phyloP scores from a whole-genome alignment of 2,888 invertebrate genomes.

The Pseudococcus viburni region DNA sequence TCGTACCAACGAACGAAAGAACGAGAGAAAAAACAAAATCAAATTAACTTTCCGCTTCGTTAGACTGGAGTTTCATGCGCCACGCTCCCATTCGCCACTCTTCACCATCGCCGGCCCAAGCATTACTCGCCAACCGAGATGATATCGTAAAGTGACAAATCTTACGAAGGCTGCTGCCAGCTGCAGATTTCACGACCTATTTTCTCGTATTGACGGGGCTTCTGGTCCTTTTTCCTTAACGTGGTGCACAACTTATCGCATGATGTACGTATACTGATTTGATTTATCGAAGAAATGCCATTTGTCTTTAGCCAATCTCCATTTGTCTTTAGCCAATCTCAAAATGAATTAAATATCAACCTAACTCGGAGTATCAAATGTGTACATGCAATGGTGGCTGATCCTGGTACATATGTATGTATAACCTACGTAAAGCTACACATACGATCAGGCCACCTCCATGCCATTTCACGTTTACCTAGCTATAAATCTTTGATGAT shows the following conservation, averaged over 20 bases:
- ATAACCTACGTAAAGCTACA: not conserved
- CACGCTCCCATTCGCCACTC: not conserved
- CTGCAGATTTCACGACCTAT: conserved; percentile 3
- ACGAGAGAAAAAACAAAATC: not conserved
- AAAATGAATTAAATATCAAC: not conserved
- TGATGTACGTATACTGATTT: too few species aligned
- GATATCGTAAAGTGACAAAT: conserved; percentile 13
- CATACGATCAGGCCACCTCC: not conserved
- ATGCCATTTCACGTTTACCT: not conserved
- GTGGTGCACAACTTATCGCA: not conserved
- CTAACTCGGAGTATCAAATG: not conserved
- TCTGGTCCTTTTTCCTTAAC: not conserved
- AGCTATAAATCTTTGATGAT: conserved; percentile 6
- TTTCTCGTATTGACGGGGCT: not conserved
- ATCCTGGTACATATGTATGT: not conserved
- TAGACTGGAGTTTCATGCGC: not conserved
- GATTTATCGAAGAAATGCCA: too few species aligned
- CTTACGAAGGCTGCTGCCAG: not conserved
- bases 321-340: not conserved
- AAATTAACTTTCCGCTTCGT: conserved; percentile 25
- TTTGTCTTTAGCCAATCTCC: not conserved
- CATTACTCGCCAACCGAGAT: not conserved
- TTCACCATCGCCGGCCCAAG: not conserved
- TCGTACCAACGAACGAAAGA: not conserved
- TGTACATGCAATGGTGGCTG: not conserved